These are phyloP conservation scores for Drosophila ironensis DNA, from an alignment of 1,140 invertebrate species.

Conservation along the genomic window DNA sequence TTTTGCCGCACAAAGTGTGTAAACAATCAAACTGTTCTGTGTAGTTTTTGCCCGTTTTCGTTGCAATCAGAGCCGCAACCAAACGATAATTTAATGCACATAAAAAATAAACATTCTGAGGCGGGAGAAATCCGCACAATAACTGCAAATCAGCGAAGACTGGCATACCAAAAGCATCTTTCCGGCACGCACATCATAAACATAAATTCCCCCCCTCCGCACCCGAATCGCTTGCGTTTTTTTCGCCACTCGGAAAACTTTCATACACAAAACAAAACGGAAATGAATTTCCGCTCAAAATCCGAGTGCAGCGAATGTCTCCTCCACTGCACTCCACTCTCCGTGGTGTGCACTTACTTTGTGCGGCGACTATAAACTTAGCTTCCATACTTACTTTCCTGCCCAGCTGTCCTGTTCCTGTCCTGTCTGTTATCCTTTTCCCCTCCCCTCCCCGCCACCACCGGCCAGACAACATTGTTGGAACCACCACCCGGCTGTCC, in stretches of 20 bases:
- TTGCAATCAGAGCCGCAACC: slow-evolving; percentile 29
- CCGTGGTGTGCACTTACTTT: slow-evolving; percentile 46
- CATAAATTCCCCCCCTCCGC: slow-evolving; percentile 54
- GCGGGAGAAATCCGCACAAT: slow-evolving; percentile 47
- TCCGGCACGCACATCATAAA: slow-evolving; percentile 74
- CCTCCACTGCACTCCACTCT: background rate
- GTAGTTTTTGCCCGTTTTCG: too few species aligned
- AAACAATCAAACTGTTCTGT: too few species aligned
- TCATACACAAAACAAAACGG: slow-evolving; percentile 60
- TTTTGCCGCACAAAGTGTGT: too few species aligned
- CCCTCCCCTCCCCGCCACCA: background rate
- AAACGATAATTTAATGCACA: slow-evolving; percentile 59
- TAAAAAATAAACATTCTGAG: background rate
- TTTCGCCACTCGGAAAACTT: slow-evolving; percentile 32
- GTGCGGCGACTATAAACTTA: slow-evolving; percentile 66
- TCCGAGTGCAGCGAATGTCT: slow-evolving; percentile 46
- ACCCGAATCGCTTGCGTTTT: slow-evolving; percentile 19
- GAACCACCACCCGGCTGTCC: slow-evolving; percentile 7
- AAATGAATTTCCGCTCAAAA: slow-evolving; percentile 75
- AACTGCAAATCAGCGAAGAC: slow-evolving; percentile 71
- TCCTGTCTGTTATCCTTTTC: slow-evolving; percentile 21
- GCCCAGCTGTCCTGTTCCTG: slow-evolving; percentile 59
- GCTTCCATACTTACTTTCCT: slow-evolving; percentile 67
- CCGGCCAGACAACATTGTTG: slow-evolving; percentile 65
- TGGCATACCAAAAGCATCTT: slow-evolving; percentile 61